These are phyloP conservation scores for Nephrotoma appendiculata DNA, from an alignment of 2,888 invertebrate genomes.

Conservation along the genomic window DNA sequence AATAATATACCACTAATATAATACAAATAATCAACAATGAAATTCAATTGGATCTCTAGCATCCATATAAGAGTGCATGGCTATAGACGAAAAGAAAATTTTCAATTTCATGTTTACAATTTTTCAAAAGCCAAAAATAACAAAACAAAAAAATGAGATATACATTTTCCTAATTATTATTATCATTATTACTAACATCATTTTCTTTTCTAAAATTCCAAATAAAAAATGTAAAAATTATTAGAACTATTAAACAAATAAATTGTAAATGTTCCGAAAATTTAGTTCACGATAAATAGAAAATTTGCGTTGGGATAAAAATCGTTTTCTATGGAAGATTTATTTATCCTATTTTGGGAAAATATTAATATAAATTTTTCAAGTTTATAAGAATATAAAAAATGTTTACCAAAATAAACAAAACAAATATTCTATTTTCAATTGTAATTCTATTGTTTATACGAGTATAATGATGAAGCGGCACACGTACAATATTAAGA, in stretches of 20 bases:
- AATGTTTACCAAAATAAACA: too few relatives aligned
- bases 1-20: background rate
- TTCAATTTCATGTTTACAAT: background rate
- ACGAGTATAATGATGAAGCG: too few relatives aligned
- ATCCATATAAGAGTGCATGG: background rate
- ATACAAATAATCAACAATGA: background rate
- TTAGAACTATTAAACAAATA: background rate
- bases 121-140: background rate
- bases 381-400: too few relatives aligned
- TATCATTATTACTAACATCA: background rate
- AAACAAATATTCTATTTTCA: too few relatives aligned
- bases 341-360: too few relatives aligned
- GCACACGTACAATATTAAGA: too few relatives aligned
- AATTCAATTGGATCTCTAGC: background rate
- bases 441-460: too few relatives aligned
- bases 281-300: background rate
- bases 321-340: too few relatives aligned
- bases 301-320: background rate
- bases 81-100: background rate
- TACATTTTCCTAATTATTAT: background rate
- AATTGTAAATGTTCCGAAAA: background rate
- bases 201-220: background rate
- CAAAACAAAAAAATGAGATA: background rate
- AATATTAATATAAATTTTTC: too few relatives aligned
- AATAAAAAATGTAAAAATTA: background rate